phyloP scores from a whole-genome alignment of 1,140 invertebrate genomes.

The Rhopalosiphum maidis region DNA sequence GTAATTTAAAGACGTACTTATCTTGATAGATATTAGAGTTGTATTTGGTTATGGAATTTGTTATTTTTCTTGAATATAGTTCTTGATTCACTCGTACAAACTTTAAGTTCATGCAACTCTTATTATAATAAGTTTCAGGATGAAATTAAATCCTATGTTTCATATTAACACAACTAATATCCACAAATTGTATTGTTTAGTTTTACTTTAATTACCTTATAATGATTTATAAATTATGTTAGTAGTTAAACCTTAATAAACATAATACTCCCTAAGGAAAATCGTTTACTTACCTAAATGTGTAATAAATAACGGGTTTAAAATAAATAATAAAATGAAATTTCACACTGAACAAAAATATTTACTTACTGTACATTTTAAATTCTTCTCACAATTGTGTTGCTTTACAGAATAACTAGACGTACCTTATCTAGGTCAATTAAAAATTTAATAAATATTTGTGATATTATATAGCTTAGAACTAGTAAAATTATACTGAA shows the following conservation, averaged over 20 bases:
- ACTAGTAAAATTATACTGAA: background rate
- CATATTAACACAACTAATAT: background rate
- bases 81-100: background rate
- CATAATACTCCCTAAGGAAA: background rate
- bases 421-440: background rate
- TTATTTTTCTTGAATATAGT: background rate
- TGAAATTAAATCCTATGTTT: background rate
- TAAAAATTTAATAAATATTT: background rate
- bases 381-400: constrained; percentile 1
- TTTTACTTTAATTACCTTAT: background rate
- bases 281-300: background rate
- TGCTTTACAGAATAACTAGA: background rate
- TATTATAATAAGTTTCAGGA: background rate
- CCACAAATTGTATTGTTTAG: background rate
- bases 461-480: background rate
- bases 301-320: constrained; percentile 10
- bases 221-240: background rate
- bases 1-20: background rate
- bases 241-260: background rate
- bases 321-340: background rate
- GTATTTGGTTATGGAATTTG: background rate
- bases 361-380: background rate
- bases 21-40: background rate
- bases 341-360: background rate
- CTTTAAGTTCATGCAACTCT: background rate